These are phyloP conservation scores for Sternotherus odoratus DNA, from an alignment of 2,797 vertebrate species.

Conservation along the genomic window DNA sequence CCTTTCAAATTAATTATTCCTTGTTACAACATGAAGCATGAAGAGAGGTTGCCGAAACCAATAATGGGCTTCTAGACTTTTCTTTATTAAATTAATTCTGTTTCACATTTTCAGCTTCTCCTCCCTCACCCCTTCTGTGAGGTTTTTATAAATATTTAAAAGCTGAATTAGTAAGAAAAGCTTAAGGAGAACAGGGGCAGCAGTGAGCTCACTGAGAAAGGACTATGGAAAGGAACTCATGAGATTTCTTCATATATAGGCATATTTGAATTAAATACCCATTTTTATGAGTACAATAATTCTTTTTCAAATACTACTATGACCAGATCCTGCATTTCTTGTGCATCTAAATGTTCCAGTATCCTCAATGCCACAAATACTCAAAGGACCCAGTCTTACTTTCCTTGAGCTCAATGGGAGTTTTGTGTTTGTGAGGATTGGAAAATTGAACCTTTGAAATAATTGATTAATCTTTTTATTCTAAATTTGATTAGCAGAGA, in stretches of 20 bases:
- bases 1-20: slow-evolving; percentile 78
- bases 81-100: slow-evolving; percentile 77
- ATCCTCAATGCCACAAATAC: slow-evolving; percentile 26
- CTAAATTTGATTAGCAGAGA: background rate
- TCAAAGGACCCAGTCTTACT: slow-evolving; percentile 4
- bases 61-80: slow-evolving; percentile 56
- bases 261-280: slow-evolving; percentile 48
- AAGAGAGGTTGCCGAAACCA: slow-evolving; percentile 73
- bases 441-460: slow-evolving; percentile 26
- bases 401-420: background rate
- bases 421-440: slow-evolving; percentile 17
- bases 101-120: slow-evolving; percentile 69
- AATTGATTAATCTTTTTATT: slow-evolving; percentile 26
- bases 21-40: slow-evolving; percentile 70
- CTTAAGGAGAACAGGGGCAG: slow-evolving; percentile 32
- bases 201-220: slow-evolving; percentile 41
- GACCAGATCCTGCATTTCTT: slow-evolving; percentile 28
- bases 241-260: slow-evolving; percentile 14
- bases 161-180: slow-evolving; percentile 52
- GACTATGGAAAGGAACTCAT: slow-evolving; percentile 9
- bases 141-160: slow-evolving; percentile 57
- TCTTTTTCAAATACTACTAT: slow-evolving; percentile 33
- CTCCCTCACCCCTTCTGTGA: slow-evolving; percentile 22
- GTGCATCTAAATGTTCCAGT: slow-evolving; percentile 49
- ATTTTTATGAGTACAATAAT: slow-evolving; percentile 47